Conservation (phyloP, 2,888 invertebrate species). For the Leptogaster cylindrica region DNA sequence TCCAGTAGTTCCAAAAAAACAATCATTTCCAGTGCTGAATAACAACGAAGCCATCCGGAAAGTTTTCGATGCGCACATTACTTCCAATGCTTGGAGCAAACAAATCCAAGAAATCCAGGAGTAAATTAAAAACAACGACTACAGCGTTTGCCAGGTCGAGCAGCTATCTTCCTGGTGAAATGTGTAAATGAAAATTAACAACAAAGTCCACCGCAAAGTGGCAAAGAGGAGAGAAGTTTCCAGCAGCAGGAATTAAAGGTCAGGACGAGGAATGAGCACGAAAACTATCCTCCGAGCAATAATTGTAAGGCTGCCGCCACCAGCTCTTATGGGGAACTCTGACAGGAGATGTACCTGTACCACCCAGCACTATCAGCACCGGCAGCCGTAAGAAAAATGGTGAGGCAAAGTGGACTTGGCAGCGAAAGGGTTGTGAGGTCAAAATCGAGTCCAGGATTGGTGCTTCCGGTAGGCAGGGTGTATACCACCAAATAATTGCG, state of each 20-base stretch:
- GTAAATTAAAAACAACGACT: conserved; percentile 27
- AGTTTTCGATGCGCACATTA: conserved; percentile 11
- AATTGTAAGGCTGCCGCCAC: conserved; percentile 26
- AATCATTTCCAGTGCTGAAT: no score
- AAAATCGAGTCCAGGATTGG: conserved; percentile 18
- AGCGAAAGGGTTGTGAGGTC: conserved; percentile 24
- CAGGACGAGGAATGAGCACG: neutral
- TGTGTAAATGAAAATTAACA: conserved; percentile 37
- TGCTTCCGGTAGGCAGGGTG: neutral
- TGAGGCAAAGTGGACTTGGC: conserved; percentile 15
- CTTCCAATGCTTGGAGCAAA: conserved; percentile 9
- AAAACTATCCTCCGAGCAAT: conserved; percentile 4
- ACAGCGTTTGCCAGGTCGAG: neutral
- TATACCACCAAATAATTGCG: conserved; percentile 30
- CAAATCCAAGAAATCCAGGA: conserved; percentile 31
- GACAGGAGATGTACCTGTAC: conserved; percentile 24
- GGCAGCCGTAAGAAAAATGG: conserved; percentile 31
- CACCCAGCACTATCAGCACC: neutral
- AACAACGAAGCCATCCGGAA: no score
- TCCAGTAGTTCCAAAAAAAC: no score
- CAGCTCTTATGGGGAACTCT: conserved; percentile 11
- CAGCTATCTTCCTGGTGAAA: conserved; percentile 12
- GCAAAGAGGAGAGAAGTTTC: conserved; percentile 5
- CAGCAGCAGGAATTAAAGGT: conserved; percentile 1
- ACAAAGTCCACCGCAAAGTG: conserved; percentile 34